These are phyloP conservation scores for Sphenopsis melanotis DNA, from an alignment of 2,797 vertebrate genomes.

Conservation along the genomic window DNA sequence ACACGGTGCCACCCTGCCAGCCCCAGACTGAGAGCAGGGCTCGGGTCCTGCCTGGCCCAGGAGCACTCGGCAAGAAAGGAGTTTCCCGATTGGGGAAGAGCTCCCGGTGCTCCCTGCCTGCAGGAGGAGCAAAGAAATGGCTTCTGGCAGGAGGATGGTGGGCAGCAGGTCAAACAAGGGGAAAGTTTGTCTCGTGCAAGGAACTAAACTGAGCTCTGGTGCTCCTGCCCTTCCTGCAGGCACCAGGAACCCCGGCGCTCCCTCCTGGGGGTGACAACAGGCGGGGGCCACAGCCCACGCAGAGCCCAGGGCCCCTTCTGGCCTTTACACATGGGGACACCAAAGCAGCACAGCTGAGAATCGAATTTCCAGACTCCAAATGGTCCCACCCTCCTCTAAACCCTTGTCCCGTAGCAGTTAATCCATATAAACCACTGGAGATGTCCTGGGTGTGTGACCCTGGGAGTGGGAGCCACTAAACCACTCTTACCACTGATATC, in stretches of 20 bases:
- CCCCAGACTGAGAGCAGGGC: neutral
- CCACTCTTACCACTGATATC: neutral
- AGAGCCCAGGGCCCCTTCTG: neutral
- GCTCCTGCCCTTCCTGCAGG: neutral
- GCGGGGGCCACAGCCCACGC: neutral
- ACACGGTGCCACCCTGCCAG: neutral
- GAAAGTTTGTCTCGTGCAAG: neutral
- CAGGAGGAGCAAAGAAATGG: neutral
- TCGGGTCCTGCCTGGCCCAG: neutral
- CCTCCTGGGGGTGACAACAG: fast-evolving
- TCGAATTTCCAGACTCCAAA: neutral
- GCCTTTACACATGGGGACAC: neutral
- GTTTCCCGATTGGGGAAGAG: neutral
- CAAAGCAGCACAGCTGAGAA: neutral
- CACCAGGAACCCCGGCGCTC: fast-evolving
- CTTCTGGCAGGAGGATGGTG: neutral
- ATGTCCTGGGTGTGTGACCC: neutral
- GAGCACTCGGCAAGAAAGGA: neutral
- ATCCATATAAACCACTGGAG: neutral
- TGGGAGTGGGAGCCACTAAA: neutral
- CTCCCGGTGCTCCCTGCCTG: neutral
- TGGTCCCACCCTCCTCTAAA: neutral
- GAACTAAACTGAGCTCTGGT: neutral
- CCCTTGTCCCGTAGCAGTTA: neutral
- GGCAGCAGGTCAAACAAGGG: neutral